Conservation (phyloP, 2,888 invertebrate genomes). For the Trimorus sp. region DNA sequence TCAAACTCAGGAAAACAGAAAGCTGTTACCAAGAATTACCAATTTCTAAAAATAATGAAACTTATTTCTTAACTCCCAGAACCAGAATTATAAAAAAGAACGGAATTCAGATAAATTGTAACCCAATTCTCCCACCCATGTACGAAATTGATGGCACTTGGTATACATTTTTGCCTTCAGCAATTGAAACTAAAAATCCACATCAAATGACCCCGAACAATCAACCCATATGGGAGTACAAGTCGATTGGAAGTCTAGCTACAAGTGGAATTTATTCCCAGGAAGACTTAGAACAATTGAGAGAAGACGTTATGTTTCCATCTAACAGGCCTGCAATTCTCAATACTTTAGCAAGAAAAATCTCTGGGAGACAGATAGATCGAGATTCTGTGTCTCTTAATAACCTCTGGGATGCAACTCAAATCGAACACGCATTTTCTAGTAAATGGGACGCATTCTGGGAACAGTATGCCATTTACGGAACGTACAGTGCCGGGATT, state of each 20-base stretch:
- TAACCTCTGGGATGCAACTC: not conserved
- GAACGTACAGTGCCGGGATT: constrained; percentile 2
- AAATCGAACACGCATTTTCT: no score
- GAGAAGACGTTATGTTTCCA: constrained; percentile 20
- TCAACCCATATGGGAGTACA: no score
- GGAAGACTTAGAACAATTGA: not conserved
- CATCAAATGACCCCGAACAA: not conserved
- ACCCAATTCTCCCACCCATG: constrained; percentile 54
- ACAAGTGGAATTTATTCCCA: constrained; percentile 2
- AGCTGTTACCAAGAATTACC: constrained; percentile 1
- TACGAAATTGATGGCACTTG: constrained; percentile 47
- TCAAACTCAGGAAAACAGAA: not conserved
- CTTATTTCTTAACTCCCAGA: not conserved
- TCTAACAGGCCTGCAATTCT: not conserved
- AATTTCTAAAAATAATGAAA: not conserved
- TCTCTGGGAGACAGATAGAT: not conserved
- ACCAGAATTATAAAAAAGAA: constrained; percentile 1
- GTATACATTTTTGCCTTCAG: constrained; percentile 3
- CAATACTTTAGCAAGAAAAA: not conserved
- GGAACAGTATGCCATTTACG: not conserved
- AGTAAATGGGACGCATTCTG: constrained; percentile 9
- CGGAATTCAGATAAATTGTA: constrained; percentile 62
- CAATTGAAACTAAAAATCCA: constrained; percentile 1
- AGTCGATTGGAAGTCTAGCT: constrained; percentile 3
- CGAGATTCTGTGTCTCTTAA: not conserved